phyloP scores from a whole-genome alignment of 2,113 vertebrate species.

The Myrmecobius fasciatus region DNA sequence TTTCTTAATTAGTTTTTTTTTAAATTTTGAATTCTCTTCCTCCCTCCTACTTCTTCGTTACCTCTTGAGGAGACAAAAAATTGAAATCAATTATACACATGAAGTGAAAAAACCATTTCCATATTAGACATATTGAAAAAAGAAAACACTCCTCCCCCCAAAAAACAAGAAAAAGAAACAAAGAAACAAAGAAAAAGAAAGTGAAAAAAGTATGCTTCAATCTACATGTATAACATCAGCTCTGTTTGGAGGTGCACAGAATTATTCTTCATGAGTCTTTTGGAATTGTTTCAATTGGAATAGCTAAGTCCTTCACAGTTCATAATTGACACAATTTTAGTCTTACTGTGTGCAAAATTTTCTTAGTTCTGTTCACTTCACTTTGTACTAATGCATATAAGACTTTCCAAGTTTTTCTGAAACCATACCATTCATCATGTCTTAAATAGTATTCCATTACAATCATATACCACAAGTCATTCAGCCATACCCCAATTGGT shows the following conservation, averaged over 20 bases:
- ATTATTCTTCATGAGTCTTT: neutral
- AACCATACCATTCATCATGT: neutral
- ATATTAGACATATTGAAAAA: too few relatives aligned
- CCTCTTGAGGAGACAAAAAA: neutral
- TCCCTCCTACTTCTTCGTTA: neutral
- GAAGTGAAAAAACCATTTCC: neutral
- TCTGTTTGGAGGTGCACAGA: neutral
- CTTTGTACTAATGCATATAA: neutral
- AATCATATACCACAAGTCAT: neutral
- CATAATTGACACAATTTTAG: neutral
- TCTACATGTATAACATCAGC: neutral
- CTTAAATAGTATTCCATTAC: neutral
- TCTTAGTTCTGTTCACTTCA: neutral
- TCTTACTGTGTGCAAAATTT: neutral
- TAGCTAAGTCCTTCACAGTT: neutral
- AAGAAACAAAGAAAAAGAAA: neutral
- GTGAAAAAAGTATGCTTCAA: neutral
- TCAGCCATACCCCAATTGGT: neutral
- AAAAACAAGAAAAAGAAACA: too few relatives aligned
- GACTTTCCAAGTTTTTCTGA: neutral
- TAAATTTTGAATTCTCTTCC: neutral
- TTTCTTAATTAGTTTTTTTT: neutral
- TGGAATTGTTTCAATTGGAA: neutral
- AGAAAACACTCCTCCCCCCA: too few relatives aligned
- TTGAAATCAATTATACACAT: neutral